Conservation (phyloP, 2,888 invertebrate species). For the Habrosyne pyritoides region DNA sequence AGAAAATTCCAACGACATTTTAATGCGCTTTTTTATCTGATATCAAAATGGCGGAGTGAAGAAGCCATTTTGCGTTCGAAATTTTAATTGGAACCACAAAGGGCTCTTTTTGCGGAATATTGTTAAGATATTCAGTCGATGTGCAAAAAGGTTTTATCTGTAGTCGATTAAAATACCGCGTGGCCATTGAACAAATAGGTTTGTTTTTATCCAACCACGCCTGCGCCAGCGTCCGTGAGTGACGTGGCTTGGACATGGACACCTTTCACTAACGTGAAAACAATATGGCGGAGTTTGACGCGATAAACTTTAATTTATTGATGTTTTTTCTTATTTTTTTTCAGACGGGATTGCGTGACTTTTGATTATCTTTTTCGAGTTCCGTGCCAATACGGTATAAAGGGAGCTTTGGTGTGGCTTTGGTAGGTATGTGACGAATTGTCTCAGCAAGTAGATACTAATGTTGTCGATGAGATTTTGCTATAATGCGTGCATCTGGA, state of each 20-base stretch:
- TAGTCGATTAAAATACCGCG: constrained; percentile 62
- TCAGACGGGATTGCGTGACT: constrained; percentile 10
- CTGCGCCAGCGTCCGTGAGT: constrained; percentile 54
- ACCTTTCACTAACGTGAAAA: constrained; percentile 47
- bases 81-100: constrained; percentile 80
- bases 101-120: constrained; percentile 64
- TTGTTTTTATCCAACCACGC: constrained; percentile 64
- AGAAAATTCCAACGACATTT: background rate
- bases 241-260: constrained; percentile 29
- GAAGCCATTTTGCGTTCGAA: constrained; percentile 75
- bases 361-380: no score
- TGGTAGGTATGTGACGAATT: no score
- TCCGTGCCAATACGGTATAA: no score
- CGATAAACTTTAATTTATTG: constrained; percentile 34
- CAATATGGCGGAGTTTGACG: constrained; percentile 48
- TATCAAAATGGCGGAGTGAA: constrained; percentile 17
- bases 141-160: constrained; percentile 26
- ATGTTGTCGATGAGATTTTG: no score
- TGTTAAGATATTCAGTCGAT: constrained; percentile 16
- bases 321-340: constrained; percentile 7
- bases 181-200: constrained; percentile 69
- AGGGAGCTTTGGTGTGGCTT: no score
- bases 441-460: no score
- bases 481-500: no score
- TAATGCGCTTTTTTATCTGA: background rate